Evolutionary conservation across 2,797 vertebrate species (phyloP).

Genomic region (Sylvilagus floridanus): DNA sequence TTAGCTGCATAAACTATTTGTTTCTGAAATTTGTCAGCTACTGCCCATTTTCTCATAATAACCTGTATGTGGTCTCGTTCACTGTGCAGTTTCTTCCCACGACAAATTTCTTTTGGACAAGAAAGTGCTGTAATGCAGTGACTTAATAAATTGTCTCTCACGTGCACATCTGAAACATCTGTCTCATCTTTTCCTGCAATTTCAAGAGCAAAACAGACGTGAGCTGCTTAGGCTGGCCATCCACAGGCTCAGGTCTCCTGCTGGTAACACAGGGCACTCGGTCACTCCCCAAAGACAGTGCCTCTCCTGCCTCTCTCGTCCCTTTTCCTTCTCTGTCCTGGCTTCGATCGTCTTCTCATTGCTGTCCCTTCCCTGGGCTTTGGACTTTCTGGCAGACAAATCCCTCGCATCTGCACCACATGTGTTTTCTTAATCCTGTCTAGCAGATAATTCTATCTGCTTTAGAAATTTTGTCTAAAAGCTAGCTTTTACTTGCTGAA

Average conservation of each 20-base stretch:
- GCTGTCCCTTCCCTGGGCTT: background rate
- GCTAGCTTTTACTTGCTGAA: background rate
- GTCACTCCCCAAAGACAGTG: background rate
- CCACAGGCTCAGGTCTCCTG: background rate
- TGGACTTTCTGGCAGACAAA: slow-evolving; percentile 46
- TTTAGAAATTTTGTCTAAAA: slow-evolving; percentile 36
- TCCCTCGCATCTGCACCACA: slow-evolving; percentile 7
- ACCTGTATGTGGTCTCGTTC: slow-evolving; percentile 1
- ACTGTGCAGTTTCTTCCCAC: slow-evolving; percentile 16
- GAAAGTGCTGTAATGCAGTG: background rate
- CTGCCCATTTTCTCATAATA: slow-evolving; percentile 41
- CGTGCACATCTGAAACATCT: slow-evolving; percentile 6
- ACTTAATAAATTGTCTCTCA: slow-evolving; percentile 4
- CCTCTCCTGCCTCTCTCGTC: background rate
- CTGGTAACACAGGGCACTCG: background rate
- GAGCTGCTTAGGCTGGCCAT: background rate
- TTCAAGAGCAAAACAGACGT: slow-evolving; percentile 31
- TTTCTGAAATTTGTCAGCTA: slow-evolving; percentile 49
- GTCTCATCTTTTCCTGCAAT: background rate
- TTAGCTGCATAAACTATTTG: background rate
- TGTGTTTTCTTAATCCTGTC: slow-evolving; percentile 18
- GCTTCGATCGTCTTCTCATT: slow-evolving; percentile 8
- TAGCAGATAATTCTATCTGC: background rate
- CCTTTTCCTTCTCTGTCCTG: background rate
- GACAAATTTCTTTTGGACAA: slow-evolving; percentile 50